Evolutionary conservation across 1,140 invertebrate species (phyloP).

Genomic region (Spodoptera litura): DNA sequence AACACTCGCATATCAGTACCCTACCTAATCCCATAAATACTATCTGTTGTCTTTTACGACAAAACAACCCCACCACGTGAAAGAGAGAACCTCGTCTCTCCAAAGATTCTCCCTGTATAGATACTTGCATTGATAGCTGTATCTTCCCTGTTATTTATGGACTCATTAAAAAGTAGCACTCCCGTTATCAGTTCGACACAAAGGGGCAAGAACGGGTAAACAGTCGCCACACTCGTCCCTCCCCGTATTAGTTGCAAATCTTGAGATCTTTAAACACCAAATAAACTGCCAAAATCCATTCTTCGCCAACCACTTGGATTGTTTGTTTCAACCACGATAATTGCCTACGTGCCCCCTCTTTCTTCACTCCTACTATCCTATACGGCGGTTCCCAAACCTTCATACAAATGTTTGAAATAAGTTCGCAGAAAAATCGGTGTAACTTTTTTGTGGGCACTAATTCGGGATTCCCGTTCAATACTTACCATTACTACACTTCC

Average conservation of each 20-base stretch:
- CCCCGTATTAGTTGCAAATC: constrained; percentile 42
- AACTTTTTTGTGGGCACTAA: not conserved
- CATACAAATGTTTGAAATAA: constrained; percentile 4
- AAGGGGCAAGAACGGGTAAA: constrained; percentile 28
- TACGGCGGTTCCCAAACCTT: constrained; percentile 24
- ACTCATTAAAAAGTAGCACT: constrained; percentile 24
- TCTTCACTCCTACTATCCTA: constrained; percentile 57
- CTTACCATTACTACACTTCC: no score
- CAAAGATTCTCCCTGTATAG: no score
- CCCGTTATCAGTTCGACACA: constrained; percentile 21
- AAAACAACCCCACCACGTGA: no score
- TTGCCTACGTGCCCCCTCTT: constrained; percentile 57
- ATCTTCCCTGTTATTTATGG: constrained; percentile 22
- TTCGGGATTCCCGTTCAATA: no score
- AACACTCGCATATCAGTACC: no score
- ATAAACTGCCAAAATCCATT: constrained; percentile 48
- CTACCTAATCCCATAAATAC: no score
- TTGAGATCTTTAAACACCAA: constrained; percentile 44
- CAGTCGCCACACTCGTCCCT: constrained; percentile 37
- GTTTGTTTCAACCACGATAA: constrained; percentile 61
- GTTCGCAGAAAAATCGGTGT: not conserved
- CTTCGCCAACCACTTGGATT: constrained; percentile 51
- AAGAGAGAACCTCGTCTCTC: no score
- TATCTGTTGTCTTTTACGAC: no score
- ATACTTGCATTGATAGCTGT: not conserved